Percentiles rank a stretch among this genome's conserved stretches.
These are phyloP conservation scores for Aphis craccivora DNA, from an alignment of 1,140 invertebrate genomes.

Conservation along the genomic window DNA sequence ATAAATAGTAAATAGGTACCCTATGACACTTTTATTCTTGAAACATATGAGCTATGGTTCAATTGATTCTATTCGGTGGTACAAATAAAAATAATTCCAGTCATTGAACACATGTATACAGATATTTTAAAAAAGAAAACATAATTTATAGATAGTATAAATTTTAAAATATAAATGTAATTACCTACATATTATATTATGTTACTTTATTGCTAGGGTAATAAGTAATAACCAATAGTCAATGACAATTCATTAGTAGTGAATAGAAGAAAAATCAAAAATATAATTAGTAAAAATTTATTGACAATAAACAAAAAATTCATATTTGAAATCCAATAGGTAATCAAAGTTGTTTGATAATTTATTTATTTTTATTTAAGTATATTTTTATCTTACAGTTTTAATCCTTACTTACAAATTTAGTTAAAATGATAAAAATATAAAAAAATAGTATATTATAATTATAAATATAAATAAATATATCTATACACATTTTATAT, in stretches of 20 bases:
- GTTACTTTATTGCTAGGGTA: neutral
- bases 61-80: no score
- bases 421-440: neutral
- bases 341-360: neutral
- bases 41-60: neutral
- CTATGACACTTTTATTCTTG: neutral
- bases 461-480: neutral
- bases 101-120: neutral
- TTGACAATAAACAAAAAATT: neutral
- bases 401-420: neutral
- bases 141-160: neutral
- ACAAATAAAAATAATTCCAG: neutral
- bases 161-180: neutral
- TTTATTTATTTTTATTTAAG: neutral
- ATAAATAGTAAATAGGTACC: neutral
- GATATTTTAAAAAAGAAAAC: neutral
- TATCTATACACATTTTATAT: no score
- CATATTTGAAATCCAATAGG: neutral
- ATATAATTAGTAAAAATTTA: neutral
- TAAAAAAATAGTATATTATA: neutral
- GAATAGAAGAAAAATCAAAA: neutral
- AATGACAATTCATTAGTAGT: neutral
- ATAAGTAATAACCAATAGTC: neutral
- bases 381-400: neutral
- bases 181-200: neutral